Base-by-base conservation (phyloP, 2,888 invertebrate genomes). In the Hydraecia micacea region DNA sequence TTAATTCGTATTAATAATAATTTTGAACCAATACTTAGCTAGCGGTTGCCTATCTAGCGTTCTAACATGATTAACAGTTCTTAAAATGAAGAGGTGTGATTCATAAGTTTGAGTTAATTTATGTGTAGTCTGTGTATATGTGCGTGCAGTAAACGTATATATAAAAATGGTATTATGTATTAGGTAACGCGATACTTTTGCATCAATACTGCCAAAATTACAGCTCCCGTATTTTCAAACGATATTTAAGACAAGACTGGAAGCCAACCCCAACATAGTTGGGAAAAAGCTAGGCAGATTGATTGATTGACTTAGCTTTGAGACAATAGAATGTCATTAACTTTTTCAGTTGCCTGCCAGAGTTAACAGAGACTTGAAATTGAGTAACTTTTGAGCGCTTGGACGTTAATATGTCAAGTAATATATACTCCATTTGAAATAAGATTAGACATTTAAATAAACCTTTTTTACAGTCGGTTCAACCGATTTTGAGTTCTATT, bases 21-120 rank as follows among this genome's bases (percentile, higher is more conserved):
- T 63, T 77, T 70, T n/a, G 2, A 84, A 75, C 52, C 36, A 77
- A 80, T 74, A 49, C 18, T 85, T 62, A 77, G 76, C 77, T 86
- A 87, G 83, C 80, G 83, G 58, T 71, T 80, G 80, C 7, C 75
- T 86, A 79, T 69, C 66, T 69, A 78, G 76, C 77, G 63, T 73
- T 65, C 36, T 75, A 63, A 77, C 25, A 73, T 68, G 55, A 72
- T 71, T 36, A 79, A 69, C 9, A 46, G 25, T 69, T 82, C 55
- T 49, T 77, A 58, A 77, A 84, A 65, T 65, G 52, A 77, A 66
- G 32, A 55, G 52, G 36, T 77, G 63, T 73, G 71, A 69, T 79
- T 83, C 83, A 85, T 83, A 81, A 87, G 80, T 66, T 74, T 76
- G 15, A 28, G 76, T 82, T 77, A 6, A 49, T 73, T 77, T 46